These are phyloP conservation scores for Plebejus argus DNA, from an alignment of 2,888 invertebrate genomes.

Conservation along the genomic window DNA sequence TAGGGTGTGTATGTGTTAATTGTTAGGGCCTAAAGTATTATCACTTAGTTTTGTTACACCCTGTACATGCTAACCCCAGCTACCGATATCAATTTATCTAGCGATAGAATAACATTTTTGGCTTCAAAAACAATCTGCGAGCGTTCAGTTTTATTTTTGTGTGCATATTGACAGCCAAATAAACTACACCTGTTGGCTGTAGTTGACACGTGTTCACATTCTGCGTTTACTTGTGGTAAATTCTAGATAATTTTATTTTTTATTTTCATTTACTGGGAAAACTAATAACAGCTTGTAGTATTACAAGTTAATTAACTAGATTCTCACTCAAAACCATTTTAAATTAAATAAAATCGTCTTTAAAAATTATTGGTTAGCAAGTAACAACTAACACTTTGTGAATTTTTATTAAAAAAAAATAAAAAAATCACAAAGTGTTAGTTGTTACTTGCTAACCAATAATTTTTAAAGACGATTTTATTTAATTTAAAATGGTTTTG, in stretches of 20 bases:
- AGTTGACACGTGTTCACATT: not conserved
- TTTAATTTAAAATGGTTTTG: not conserved
- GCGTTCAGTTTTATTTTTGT: not conserved
- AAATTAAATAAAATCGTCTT: not conserved
- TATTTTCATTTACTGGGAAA: not conserved
- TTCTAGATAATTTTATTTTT: not conserved
- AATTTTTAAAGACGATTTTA: not conserved
- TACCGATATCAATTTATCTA: not conserved
- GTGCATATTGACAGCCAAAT: not conserved
- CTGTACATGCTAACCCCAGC: not conserved
- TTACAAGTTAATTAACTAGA: not conserved
- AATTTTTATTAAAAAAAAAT: too few species aligned
- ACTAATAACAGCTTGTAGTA: not conserved
- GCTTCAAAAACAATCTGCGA: slow-evolving; percentile 11
- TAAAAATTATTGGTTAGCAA: not conserved
- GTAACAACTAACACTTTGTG: too few species aligned
- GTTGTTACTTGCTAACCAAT: not conserved
- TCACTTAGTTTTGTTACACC: too few species aligned
- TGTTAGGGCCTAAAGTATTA: too few species aligned
- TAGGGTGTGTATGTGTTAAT: too few species aligned
- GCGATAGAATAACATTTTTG: not conserved
- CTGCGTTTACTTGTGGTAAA: not conserved
- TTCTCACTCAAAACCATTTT: not conserved
- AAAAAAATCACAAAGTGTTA: too few species aligned
- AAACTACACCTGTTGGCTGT: not conserved